phyloP scores from a whole-genome alignment of 2,888 invertebrate species.

The Andrena praecox region DNA sequence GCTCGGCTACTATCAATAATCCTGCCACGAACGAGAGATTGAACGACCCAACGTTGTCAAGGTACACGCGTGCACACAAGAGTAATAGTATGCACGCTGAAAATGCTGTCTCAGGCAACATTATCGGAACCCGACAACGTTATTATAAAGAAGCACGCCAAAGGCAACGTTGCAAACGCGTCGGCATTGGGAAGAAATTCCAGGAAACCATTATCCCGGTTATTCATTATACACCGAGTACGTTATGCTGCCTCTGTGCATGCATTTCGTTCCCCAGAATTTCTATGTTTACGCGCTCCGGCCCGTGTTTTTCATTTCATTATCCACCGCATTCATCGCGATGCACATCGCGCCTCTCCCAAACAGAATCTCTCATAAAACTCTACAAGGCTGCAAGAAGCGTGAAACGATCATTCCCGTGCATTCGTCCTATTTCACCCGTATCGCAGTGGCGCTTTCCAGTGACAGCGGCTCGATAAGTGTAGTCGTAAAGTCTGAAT shows the following conservation, averaged over 20 bases:
- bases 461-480: neutral
- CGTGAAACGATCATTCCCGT: neutral
- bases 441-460: neutral
- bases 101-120: neutral
- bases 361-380: neutral
- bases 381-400: neutral
- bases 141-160: neutral
- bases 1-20: slow-evolving; percentile 52
- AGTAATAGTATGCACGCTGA: neutral
- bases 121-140: neutral
- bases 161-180: neutral
- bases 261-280: no score
- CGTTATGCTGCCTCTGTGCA: no score
- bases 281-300: no score
- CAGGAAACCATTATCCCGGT: no score
- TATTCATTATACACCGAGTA: no score
- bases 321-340: neutral
- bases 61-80: neutral
- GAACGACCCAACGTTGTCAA: slow-evolving; percentile 15
- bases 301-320: neutral
- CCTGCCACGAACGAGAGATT: slow-evolving; percentile 20
- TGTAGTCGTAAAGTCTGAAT: neutral
- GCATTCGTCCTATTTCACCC: neutral
- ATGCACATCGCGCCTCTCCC: neutral
- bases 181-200: neutral